Evolutionary conservation across 1,140 invertebrate genomes (phyloP), one percentile per base, ranked within the genome.

Genomic region (Zaprionus lachaisei): DNA sequence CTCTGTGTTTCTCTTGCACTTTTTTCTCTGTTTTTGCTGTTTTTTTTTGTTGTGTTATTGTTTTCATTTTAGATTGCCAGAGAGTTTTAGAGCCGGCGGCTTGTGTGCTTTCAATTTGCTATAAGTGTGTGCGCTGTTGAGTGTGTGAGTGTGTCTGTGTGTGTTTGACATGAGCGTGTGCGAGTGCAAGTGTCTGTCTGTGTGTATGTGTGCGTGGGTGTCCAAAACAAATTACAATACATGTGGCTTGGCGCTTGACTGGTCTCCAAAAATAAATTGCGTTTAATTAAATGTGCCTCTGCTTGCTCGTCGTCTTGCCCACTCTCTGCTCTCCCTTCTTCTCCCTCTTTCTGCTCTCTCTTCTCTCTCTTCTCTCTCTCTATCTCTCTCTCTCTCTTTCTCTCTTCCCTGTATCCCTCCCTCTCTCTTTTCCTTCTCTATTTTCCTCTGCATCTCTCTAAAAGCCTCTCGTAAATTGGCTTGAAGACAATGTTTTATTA

Each of bases 41-140:
- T n/a, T 60, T n/a, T 60, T 62, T 11, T 41, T 22, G 56, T 26
- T 57, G 15, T 77, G 62, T 69, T 51, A 24, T 22, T 60, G 20
- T 75, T 62, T 44, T 81, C 77, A 64, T 57, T 55, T 57, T 68
- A 65, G 64, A 63, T 41, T 69, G 54, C 15, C 69, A 77, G 64
- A 77, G 60, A 77, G 38, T 37, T 57, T 61, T 38, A 67, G 28
- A 65, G 56, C 81, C 64, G n/a, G 12, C 44, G 70, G 78, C 77
- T 79, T 85, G 82, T 84, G 74, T 81, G 82, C 78, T 84, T 84
- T 85, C 66, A 72, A 85, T 84, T 85, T 84, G 51, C 9, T 28
- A 60, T 69, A 54, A 70, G 58, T 83, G 65, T 55, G 34, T 67
- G 72, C 67, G 22, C 28, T 31, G 15, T 38, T 24, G 15, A 20